Conservation (phyloP, 2,113 vertebrate species). For the Cyrtonyx montezumae region DNA sequence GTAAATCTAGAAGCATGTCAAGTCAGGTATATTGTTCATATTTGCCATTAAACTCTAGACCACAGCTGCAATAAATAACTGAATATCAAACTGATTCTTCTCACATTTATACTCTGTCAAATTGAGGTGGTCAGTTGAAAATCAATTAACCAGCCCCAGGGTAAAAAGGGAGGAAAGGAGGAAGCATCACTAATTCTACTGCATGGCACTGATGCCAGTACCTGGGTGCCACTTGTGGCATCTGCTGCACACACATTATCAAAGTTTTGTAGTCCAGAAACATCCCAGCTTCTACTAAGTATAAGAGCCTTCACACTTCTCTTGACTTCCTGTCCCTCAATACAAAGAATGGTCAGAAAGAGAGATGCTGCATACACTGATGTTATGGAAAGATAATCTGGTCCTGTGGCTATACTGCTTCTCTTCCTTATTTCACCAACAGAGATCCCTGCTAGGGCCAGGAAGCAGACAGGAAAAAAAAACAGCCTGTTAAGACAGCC, state of each 20-base stretch:
- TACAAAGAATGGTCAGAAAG: not conserved
- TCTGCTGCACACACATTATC: not conserved
- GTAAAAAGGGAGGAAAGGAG: not conserved
- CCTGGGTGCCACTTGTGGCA: fast-evolving
- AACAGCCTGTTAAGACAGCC: fast-evolving
- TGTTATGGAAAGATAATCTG: not conserved
- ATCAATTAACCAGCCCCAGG: not conserved
- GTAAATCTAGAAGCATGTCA: not conserved
- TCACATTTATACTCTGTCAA: not conserved
- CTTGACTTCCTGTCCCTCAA: too few relatives aligned
- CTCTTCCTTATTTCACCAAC: not conserved
- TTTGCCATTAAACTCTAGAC: not conserved
- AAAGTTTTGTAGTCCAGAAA: not conserved
- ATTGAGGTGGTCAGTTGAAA: not conserved
- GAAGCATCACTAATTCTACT: not conserved
- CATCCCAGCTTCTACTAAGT: not conserved
- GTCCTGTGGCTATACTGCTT: not conserved
- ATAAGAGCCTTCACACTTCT: not conserved
- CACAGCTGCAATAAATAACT: not conserved
- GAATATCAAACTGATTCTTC: not conserved
- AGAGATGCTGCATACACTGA: not conserved
- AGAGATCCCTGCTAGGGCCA: not conserved
- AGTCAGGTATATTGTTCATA: not conserved
- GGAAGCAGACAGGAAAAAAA: not conserved
- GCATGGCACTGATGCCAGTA: not conserved